Evolutionary conservation across 2,113 vertebrate genomes (phyloP).

Genomic region (Pavo muticus): DNA sequence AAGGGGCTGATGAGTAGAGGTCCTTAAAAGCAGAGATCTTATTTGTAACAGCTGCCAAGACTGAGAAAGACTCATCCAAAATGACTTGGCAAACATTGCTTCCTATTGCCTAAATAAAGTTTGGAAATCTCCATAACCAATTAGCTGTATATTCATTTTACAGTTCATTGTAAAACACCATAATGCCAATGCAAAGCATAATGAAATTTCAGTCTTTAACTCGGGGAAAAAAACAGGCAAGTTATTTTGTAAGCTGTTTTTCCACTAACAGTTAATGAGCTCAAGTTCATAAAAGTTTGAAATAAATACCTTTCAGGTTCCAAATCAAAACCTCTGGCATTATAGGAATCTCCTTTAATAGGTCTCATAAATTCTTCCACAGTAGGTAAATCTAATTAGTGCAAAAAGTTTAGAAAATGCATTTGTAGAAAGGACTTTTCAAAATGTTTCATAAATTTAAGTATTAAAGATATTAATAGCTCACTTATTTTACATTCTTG

Average conservation of each 20-base stretch:
- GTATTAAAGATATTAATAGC: neutral
- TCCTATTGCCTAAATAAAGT: neutral
- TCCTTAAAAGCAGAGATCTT: neutral
- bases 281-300: neutral
- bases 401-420: neutral
- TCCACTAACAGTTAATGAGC: neutral
- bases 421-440: neutral
- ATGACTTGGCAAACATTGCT: neutral
- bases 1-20: neutral
- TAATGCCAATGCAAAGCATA: neutral
- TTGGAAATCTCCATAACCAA: neutral
- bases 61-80: neutral
- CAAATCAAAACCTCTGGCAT: conserved; percentile 69
- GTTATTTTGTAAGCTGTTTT: neutral
- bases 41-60: neutral
- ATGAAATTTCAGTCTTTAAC: neutral
- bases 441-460: neutral
- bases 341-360: conserved; percentile 77
- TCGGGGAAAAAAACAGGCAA: neutral
- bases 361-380: conserved; percentile 92
- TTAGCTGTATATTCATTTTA: neutral
- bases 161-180: neutral
- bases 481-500: neutral
- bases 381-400: conserved; percentile 86
- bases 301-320: conserved; percentile 79